Evolutionary conservation across 2,888 invertebrate species (phyloP), one percentile per base, ranked within the genome.

Genomic region (Erannis defoliaria): DNA sequence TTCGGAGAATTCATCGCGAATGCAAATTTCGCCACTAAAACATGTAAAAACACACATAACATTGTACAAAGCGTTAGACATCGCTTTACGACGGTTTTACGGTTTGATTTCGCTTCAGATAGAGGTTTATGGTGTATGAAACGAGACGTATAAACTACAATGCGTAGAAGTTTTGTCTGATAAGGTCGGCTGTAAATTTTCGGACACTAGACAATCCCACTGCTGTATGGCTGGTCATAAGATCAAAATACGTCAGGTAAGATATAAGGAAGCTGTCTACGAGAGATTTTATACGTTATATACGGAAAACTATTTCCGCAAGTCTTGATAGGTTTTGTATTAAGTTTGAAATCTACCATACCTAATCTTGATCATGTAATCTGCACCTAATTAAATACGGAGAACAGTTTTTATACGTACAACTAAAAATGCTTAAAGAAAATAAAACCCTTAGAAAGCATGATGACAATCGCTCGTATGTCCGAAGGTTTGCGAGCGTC

Each of bases 381-480:
- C n/a, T n/a, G n/a, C n/a, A n/a, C n/a, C n/a, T n/a, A n/a, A n/a
- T n/a, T n/a, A n/a, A n/a, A n/a, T n/a, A n/a, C n/a, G n/a, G n/a
- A n/a, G n/a, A n/a, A n/a, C n/a, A n/a, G n/a, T n/a, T n/a, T n/a
- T n/a, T n/a, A n/a, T n/a, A n/a, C n/a, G n/a, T 8, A 14, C 14
- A 35, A 16, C 40, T 10, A 5, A 4, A 5, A 4, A 12, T 12
- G n/a, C 8, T 43, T 3, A 26, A 31, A 46, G 12, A 31, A 31
- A 46, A 46, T 19, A 19, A 12, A 18, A 18, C 18, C n/a, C 85
- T 88, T 90, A 90, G 91, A 84, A 88, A 89, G 85, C 89, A 92
- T 91, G 88, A 14, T 23, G 31, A 19, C 51, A 23, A 31, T 42
- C 40, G 33, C 18, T 29, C 57, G 86, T 87, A 91, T 89, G 86